These are phyloP conservation scores for Nothobranchius furzeri DNA, from an alignment of 2,113 vertebrate genomes.

Conservation along the genomic window DNA sequence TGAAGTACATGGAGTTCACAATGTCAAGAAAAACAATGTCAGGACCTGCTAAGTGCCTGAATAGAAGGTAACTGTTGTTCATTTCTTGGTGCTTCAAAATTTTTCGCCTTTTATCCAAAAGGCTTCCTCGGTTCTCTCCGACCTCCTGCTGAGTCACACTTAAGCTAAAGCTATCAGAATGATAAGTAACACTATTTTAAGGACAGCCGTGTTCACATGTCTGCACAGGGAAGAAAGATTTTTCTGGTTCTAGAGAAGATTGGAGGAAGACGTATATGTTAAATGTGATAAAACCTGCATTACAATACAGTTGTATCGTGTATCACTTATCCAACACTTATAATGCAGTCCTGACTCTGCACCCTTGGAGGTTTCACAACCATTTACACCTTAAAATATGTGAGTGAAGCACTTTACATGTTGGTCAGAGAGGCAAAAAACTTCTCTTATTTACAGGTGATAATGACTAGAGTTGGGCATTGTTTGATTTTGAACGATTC, in stretches of 20 bases:
- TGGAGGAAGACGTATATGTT: neutral
- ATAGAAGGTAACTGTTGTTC: neutral
- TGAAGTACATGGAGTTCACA: neutral
- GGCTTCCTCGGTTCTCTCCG: neutral
- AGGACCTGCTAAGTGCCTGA: neutral
- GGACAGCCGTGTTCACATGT: neutral
- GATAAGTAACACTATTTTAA: neutral
- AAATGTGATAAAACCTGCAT: neutral
- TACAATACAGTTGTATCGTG: neutral
- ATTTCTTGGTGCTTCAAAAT: neutral
- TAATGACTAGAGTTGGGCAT: neutral
- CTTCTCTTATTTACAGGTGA: neutral
- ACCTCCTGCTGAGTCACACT: neutral
- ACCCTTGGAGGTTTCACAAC: neutral
- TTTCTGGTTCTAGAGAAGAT: neutral
- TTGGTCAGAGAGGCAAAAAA: neutral
- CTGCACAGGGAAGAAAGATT: neutral
- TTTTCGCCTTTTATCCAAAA: neutral
- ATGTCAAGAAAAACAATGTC: neutral
- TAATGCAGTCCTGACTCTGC: neutral
- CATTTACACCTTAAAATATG: neutral
- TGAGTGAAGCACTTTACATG: neutral
- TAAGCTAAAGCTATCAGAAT: neutral
- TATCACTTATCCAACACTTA: neutral
- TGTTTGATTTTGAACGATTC: too few relatives aligned